Conservation (phyloP, 2,797 vertebrate species). For the Oryzias dopingdopingensis region DNA sequence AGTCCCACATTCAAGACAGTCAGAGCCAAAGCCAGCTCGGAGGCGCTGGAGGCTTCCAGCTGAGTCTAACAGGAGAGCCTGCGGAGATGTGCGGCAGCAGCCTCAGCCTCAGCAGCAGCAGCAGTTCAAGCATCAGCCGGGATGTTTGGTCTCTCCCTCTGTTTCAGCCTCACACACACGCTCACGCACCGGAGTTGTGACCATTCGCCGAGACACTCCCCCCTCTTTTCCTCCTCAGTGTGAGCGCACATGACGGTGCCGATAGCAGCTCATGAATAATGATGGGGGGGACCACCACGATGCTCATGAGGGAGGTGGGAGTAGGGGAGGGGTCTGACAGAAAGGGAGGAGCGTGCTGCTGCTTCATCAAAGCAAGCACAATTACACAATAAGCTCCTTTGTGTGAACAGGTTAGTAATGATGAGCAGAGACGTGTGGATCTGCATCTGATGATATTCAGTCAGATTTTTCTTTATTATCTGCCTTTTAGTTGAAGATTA, state of each 20-base stretch:
- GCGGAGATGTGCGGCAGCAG: conserved; percentile 36
- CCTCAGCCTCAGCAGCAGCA: conserved; percentile 41
- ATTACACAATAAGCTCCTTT: conserved; percentile 86
- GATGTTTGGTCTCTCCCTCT: conserved; percentile 65
- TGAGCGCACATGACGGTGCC: conserved; percentile 88
- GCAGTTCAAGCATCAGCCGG: conserved; percentile 56
- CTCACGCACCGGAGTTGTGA: conserved; percentile 67
- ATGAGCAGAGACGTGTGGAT: conserved; percentile 28
- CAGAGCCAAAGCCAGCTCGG: conserved; percentile 59
- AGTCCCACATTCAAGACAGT: conserved; percentile 70
- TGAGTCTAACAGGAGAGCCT: conserved; percentile 40
- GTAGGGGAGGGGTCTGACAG: conserved; percentile 72
- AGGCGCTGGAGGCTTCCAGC: conserved; percentile 64
- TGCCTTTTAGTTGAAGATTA: too few relatives aligned
- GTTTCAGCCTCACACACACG: conserved; percentile 42
- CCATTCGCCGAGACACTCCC: conserved; percentile 73
- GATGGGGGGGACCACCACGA: conserved; percentile 69
- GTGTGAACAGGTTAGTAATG: conserved; percentile 76
- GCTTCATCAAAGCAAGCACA: conserved; percentile 83
- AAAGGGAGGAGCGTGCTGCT: conserved; percentile 75
- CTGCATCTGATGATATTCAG: not conserved
- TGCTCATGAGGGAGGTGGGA: conserved; percentile 88
- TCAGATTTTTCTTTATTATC: too few relatives aligned
- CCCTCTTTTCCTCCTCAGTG: conserved; percentile 64
- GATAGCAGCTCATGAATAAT: conserved; percentile 93